These are phyloP conservation scores for Mustela nigripes DNA, from an alignment of 2,113 vertebrate genomes.

Conservation along the genomic window DNA sequence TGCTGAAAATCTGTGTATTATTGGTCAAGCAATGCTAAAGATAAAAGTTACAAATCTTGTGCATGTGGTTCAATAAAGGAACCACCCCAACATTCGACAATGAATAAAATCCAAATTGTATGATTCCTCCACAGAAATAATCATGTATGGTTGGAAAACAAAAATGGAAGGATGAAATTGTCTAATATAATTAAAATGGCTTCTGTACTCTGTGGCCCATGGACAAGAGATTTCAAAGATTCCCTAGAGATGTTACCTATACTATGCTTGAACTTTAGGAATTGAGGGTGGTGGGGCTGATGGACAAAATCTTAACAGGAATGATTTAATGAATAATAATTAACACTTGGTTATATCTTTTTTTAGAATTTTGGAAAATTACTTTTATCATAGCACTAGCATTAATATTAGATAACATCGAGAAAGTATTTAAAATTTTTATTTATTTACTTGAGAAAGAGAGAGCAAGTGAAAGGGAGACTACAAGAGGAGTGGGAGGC, in stretches of 20 bases:
- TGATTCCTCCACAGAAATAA: background rate
- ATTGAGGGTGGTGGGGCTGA: rapidly evolving
- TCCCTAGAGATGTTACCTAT: background rate
- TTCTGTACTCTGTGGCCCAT: background rate
- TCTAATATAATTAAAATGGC: background rate
- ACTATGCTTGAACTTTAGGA: background rate
- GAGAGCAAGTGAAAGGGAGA: no score
- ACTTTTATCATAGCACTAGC: background rate
- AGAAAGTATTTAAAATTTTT: background rate
- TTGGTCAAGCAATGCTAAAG: background rate
- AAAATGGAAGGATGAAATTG: background rate
- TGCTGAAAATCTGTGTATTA: background rate
- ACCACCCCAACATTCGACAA: background rate
- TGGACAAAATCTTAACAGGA: background rate
- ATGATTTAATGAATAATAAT: background rate
- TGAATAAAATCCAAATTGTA: background rate
- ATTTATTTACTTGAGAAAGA: no score
- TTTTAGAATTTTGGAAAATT: background rate
- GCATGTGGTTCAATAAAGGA: background rate
- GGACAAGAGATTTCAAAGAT: background rate
- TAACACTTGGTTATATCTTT: background rate
- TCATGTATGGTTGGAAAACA: background rate
- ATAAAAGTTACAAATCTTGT: background rate
- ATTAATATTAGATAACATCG: background rate
- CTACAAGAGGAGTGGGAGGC: no score